Evolutionary conservation across 2,888 invertebrate species (phyloP), one percentile per base, ranked within the genome.

Genomic region (Cryptophagus acutangulus): DNA sequence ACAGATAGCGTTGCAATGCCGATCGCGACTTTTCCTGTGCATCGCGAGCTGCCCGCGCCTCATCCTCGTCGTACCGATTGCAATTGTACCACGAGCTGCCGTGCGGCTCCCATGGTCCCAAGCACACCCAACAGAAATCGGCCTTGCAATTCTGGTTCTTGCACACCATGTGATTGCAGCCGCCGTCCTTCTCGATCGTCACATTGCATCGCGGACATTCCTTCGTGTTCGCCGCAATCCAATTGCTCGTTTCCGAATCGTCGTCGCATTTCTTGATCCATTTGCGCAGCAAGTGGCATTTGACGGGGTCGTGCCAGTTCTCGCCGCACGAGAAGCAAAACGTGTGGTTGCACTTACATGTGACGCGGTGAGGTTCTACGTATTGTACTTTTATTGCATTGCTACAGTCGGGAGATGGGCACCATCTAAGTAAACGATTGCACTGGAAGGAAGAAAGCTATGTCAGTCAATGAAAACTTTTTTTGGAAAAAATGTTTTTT

Each of bases 201-300:
- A 93, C 94, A 71, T 93, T 92, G 72, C 97, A 99, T 69, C 90
- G 91, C 29, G 97, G 97, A 71, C 97, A 97, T 73, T 96, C 95
- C 76, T 99, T 97, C 39, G 97, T 99, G 73, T 99, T 97, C 17
- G 96, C 96, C 41, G 94, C 94, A 63, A 99, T 95, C 97, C 97
- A 99, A 68, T 97, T 97, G 8, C 94, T 93, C 39, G 97, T 97
- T 73, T 97, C 97, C 3, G 93, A 93, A 72, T 99, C 97, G 67
- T 99, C 97, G 69, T 94, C 95, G 73, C 96, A 97, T 73, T 99
- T 97, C 74, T 95, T 96, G 54, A 95, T 90, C 97, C 97, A 99
- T 69, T 88, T 89, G 63, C 82, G 83, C 13, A 99, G 78, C 67
- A 94, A 79, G 48, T 84, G 81, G 72, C 99, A 99, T 57, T 88